phyloP scores from a whole-genome alignment of 1,140 invertebrate genomes.

The Phocides pigmalion region DNA sequence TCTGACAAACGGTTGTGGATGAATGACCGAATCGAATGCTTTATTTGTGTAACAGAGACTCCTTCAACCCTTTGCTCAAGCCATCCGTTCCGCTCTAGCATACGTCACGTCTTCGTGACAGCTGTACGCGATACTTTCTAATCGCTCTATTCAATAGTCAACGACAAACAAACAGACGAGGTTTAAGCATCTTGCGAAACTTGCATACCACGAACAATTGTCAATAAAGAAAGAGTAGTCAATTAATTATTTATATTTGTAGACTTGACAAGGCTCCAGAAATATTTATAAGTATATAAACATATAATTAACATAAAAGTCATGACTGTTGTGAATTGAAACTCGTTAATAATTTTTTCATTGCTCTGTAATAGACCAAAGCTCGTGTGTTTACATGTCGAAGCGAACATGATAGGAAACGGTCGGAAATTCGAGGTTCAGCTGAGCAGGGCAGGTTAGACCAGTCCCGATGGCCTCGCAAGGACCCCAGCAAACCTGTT shows the following conservation, averaged over 20 bases:
- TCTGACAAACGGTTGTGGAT: constrained; percentile 60
- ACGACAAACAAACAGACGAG: constrained; percentile 67
- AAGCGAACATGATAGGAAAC: constrained; percentile 73
- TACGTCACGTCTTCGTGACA: constrained; percentile 78
- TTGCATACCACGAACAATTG: constrained; percentile 63
- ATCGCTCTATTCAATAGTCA: constrained; percentile 70
- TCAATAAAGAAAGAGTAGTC: constrained; percentile 61
- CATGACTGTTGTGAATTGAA: constrained; percentile 1
- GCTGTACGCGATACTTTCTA: constrained; percentile 79
- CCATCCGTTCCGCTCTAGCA: constrained; percentile 77
- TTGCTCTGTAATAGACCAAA: constrained; percentile 43
- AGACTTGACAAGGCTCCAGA: constrained; percentile 24
- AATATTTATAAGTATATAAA: constrained; percentile 16
- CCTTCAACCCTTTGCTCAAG: constrained; percentile 72
- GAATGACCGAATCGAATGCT: constrained; percentile 71
- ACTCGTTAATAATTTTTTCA: constrained; percentile 13
- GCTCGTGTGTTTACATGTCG: constrained; percentile 56
- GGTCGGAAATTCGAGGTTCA: constrained; percentile 80
- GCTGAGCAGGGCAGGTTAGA: constrained; percentile 81
- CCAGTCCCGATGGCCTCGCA: constrained; percentile 81
- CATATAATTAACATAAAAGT: constrained; percentile 25
- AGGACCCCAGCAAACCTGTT: constrained; percentile 83
- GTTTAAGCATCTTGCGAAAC: constrained; percentile 71
- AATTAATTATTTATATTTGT: constrained; percentile 71
- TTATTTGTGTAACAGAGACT: constrained; percentile 68